phyloP scores from a whole-genome alignment of 2,113 vertebrate species.

The Podarcis muralis region DNA sequence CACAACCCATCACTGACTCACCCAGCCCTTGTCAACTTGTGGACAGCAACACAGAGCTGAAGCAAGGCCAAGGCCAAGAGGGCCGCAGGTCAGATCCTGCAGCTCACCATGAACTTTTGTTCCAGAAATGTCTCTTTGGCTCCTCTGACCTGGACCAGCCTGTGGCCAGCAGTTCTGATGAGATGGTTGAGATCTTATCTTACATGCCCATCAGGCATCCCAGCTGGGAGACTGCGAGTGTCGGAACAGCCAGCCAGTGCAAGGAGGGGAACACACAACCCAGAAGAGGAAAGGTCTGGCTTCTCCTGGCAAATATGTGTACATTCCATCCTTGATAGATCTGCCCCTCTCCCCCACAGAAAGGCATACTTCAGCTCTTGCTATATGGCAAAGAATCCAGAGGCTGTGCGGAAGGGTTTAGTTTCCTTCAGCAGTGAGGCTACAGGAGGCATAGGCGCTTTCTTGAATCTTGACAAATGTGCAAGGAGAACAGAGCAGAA shows the following conservation, averaged over 20 bases:
- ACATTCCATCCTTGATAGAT: neutral
- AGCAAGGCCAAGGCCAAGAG: neutral
- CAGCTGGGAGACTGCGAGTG: neutral
- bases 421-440: neutral
- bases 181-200: slow-evolving; percentile 73
- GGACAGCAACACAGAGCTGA: neutral
- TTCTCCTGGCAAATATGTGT: neutral
- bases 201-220: slow-evolving; percentile 57
- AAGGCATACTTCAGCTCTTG: neutral
- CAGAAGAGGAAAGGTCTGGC: slow-evolving; percentile 60
- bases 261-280: slow-evolving; percentile 55
- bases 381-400: too few relatives aligned
- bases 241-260: neutral
- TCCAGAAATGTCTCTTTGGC: slow-evolving; percentile 68
- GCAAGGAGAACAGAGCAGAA: too few relatives aligned
- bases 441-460: neutral
- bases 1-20: neutral
- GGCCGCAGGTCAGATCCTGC: neutral
- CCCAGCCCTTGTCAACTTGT: neutral
- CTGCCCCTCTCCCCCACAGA: neutral
- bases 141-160: neutral
- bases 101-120: neutral
- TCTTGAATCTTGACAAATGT: neutral
- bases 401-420: neutral
- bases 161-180: slow-evolving; percentile 66